Evolutionary conservation across 2,797 vertebrate species (phyloP).

Genomic region (Enteromius radiatus): DNA sequence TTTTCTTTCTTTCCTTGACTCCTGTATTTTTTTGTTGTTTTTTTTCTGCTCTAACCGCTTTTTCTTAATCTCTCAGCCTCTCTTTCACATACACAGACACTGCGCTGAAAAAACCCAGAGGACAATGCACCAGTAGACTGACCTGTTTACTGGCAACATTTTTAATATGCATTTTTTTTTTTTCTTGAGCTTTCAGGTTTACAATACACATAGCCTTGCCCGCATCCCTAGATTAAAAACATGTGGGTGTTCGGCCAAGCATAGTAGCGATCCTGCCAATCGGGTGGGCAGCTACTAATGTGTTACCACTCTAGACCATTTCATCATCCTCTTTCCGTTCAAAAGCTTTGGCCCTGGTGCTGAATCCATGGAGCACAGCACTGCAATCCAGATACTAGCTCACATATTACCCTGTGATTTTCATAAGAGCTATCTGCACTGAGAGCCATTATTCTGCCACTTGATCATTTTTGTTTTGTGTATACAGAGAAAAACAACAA

Average conservation of each 20-base stretch:
- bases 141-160: conserved; percentile 65
- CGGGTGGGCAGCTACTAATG: conserved; percentile 35
- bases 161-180: conserved; percentile 45
- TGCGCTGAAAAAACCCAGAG: conserved; percentile 44
- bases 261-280: conserved; percentile 47
- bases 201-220: conserved; percentile 38
- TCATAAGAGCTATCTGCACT: conserved; percentile 26
- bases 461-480: conserved; percentile 35
- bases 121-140: conserved; percentile 60
- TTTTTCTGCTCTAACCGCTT: conserved; percentile 62
- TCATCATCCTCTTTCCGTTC: conserved; percentile 41
- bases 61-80: conserved; percentile 59
- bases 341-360: conserved; percentile 27
- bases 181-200: conserved; percentile 25
- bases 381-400: conserved; percentile 25
- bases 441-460: conserved; percentile 27
- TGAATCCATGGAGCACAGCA: conserved; percentile 16
- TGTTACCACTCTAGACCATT: conserved; percentile 36
- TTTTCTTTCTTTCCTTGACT: conserved; percentile 51
- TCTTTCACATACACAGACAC: conserved; percentile 43
- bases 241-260: conserved; percentile 52
- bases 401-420: conserved; percentile 26
- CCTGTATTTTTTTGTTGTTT: background rate
- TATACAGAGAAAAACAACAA: conserved; percentile 18
- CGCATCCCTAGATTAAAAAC: conserved; percentile 12